Percentiles rank a stretch among this genome's conserved stretches.
These are phyloP conservation scores for Catocala sponsa DNA, from an alignment of 2,888 invertebrate genomes.

Conservation along the genomic window DNA sequence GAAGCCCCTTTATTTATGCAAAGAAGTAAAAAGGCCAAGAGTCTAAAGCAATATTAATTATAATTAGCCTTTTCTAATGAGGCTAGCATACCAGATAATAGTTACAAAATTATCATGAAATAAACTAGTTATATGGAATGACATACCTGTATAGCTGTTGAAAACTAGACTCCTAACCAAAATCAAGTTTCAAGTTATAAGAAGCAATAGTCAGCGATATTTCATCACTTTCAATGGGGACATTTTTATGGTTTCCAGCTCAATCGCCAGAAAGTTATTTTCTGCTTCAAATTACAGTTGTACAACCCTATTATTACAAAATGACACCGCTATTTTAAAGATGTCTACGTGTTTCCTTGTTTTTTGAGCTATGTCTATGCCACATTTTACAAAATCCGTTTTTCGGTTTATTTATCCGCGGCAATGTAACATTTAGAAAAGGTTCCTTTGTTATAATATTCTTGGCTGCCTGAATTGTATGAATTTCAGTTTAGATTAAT, in stretches of 20 bases:
- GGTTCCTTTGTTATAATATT: too few relatives aligned
- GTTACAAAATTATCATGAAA: conserved; percentile 5
- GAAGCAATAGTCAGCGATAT: neutral
- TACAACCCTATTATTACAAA: neutral
- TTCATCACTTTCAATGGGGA: conserved; percentile 1
- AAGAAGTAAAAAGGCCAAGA: neutral
- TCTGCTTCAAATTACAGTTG: neutral
- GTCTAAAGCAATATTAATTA: neutral
- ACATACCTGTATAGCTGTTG: neutral
- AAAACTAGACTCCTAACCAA: conserved; percentile 1
- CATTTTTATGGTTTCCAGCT: conserved; percentile 4
- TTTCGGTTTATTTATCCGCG: too few relatives aligned
- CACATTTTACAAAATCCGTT: too few relatives aligned
- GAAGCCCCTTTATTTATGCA: neutral
- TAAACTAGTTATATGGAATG: neutral
- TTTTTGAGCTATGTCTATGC: too few relatives aligned
- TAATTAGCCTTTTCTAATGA: neutral
- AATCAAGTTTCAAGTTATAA: neutral
- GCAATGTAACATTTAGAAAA: too few relatives aligned
- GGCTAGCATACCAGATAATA: conserved; percentile 4
- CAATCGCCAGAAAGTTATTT: neutral
- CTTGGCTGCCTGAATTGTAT: too few relatives aligned
- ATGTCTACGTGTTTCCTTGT: too few relatives aligned
- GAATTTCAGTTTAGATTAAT: too few relatives aligned
- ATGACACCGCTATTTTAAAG: too few relatives aligned